These are phyloP conservation scores for Hapalemur alaotrensis DNA, from an alignment of 2,797 vertebrate species.

Conservation along the genomic window DNA sequence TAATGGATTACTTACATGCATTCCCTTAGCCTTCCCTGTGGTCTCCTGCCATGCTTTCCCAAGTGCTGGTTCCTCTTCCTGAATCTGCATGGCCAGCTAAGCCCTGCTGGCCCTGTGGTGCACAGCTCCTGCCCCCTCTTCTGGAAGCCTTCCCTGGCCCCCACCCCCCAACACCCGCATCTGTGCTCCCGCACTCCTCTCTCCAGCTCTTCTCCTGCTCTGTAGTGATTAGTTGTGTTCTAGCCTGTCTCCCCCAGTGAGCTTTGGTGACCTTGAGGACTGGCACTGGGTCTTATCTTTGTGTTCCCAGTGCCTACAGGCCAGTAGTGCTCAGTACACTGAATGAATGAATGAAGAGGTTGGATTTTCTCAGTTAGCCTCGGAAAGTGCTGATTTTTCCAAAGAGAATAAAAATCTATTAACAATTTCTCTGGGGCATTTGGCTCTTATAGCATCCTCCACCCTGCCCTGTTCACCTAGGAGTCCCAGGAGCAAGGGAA, in stretches of 20 bases:
- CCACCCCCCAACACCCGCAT: background rate
- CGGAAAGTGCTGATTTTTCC: background rate
- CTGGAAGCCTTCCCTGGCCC: background rate
- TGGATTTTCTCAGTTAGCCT: background rate
- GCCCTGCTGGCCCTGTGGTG: background rate
- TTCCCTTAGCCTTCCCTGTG: background rate
- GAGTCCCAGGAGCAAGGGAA: rapidly evolving
- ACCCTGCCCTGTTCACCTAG: background rate
- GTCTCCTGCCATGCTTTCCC: background rate
- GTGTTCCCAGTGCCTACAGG: background rate
- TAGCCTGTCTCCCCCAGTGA: background rate
- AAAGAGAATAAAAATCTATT: background rate
- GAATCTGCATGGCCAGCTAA: background rate
- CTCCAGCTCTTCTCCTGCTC: background rate
- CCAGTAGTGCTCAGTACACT: background rate
- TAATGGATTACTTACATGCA: background rate
- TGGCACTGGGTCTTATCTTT: background rate
- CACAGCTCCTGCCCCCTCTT: background rate
- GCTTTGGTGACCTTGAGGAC: background rate
- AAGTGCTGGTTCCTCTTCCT: background rate
- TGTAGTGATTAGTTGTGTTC: background rate
- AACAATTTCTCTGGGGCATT: background rate
- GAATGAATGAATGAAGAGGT: background rate
- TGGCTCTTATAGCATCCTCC: background rate
- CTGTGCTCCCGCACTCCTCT: background rate